Base-by-base conservation (phyloP, 2,888 invertebrate species). In the Morpho achilles region DNA sequence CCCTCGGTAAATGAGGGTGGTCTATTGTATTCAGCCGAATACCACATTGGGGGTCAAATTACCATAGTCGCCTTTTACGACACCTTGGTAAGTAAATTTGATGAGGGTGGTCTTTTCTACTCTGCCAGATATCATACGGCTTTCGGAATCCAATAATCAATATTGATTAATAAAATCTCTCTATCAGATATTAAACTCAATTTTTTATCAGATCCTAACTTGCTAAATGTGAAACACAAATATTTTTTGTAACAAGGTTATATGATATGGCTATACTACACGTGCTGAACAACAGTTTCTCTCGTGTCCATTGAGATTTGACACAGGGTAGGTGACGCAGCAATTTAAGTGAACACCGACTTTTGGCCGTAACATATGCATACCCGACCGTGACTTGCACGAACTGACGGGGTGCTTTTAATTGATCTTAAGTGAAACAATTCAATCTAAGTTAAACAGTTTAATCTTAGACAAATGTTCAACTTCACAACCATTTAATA, bases 261-360 rank as follows among this genome's bases (percentile, higher is more conserved):
- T 45, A 39, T 53, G 7, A 52, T 40, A 53, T 53, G 56, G 64
- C 61, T 62, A 66, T 47, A 57, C 50, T 62, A 80, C 86, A 87
- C 78, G 79, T 86, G 87, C 77, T 72, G 75, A 81, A 78, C 84
- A 84, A 71, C 74, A 76, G 77, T 69, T 69, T 73, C 75, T 72
- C 77, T 73, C 69, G 67, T 81, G 80, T 84, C 84, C 80, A 82
- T 85, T 76, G 84, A 84, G 86, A 86, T 87, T 87, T 87, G 87
- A 87, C 85, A 82, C 78, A 79, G 87, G 84, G 81, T 80, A 67
- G 70, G 71, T 87, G 87, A 87, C 67, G 80, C 81, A 76, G 85
- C 87, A 72, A 62, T 76, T 77, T 72, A 59, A 63, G 66, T 61
- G 60, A 67, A 55, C 66, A 62, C 60, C 68, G 77, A 78, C 75